A percentile compares a stretch with the other conserved stretches of the same genome.
Evolutionary conservation across 2,113 vertebrate species (phyloP).

Genomic region (Spheniscus mendiculus): DNA sequence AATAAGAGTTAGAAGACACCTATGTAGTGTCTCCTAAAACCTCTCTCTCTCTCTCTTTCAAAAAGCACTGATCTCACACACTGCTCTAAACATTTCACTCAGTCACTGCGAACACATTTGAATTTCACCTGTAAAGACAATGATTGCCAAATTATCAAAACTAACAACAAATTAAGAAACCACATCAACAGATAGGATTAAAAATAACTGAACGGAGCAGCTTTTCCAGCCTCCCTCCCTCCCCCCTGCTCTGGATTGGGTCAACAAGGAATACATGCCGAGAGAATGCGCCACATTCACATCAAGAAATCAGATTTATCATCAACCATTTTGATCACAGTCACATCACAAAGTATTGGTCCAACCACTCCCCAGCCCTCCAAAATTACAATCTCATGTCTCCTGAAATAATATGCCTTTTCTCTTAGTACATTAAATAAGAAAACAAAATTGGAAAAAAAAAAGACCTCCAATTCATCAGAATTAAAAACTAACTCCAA

Average conservation of each 20-base stretch:
- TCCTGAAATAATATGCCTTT: not conserved
- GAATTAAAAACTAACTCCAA: not conserved
- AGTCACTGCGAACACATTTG: not conserved
- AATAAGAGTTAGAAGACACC: not conserved
- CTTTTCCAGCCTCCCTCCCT: not conserved
- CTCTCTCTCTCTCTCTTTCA: fast-evolving
- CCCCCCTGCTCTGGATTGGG: fast-evolving
- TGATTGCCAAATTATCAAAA: not conserved
- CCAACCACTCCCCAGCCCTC: not conserved
- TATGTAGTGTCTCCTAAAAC: not conserved
- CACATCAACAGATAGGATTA: not conserved
- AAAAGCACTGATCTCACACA: not conserved
- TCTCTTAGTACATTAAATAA: not conserved
- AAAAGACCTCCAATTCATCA: not conserved
- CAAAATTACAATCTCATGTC: not conserved
- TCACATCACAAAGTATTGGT: not conserved
- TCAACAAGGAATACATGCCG: not conserved
- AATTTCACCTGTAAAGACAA: not conserved
- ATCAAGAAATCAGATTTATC: not conserved
- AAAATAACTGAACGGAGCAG: not conserved
- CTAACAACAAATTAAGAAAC: not conserved
- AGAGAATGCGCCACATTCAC: not conserved
- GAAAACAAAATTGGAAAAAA: not conserved
- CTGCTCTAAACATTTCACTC: not conserved
- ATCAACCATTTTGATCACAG: not conserved